These are phyloP conservation scores for Rhabdornis inornatus DNA, from an alignment of 2,113 vertebrate genomes.

Conservation along the genomic window DNA sequence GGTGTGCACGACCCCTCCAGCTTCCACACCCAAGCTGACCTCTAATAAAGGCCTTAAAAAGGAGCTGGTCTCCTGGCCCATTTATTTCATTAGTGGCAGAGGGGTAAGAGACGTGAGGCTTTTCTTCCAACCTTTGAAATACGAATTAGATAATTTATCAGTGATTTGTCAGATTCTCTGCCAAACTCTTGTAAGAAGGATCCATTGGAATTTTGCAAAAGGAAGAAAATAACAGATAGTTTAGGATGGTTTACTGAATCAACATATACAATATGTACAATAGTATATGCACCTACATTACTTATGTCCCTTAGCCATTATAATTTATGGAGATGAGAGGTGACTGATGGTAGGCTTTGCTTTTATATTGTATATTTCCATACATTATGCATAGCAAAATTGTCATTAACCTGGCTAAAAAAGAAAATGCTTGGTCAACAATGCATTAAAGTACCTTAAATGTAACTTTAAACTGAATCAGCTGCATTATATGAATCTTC, in stretches of 20 bases:
- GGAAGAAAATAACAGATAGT: neutral
- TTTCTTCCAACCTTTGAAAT: neutral
- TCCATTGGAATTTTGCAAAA: neutral
- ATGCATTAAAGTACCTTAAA: neutral
- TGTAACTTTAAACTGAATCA: neutral
- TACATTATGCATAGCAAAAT: neutral
- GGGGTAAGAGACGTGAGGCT: fast-evolving
- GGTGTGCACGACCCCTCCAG: no score
- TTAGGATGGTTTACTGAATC: neutral
- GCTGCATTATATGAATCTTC: neutral
- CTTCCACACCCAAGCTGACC: no score
- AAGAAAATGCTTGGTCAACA: neutral
- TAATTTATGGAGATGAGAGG: neutral
- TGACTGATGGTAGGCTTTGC: neutral
- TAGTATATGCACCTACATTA: neutral
- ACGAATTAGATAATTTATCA: neutral
- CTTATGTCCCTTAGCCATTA: neutral
- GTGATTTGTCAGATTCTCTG: neutral
- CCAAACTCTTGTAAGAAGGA: neutral
- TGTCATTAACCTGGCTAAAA: neutral
- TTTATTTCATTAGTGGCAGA: neutral
- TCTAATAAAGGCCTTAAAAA: no score
- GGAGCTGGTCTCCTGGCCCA: no score
- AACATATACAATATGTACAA: no score
- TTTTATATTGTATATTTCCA: neutral